Conservation (phyloP, 2,888 invertebrate genomes). For the Hyppa rectilinea region DNA sequence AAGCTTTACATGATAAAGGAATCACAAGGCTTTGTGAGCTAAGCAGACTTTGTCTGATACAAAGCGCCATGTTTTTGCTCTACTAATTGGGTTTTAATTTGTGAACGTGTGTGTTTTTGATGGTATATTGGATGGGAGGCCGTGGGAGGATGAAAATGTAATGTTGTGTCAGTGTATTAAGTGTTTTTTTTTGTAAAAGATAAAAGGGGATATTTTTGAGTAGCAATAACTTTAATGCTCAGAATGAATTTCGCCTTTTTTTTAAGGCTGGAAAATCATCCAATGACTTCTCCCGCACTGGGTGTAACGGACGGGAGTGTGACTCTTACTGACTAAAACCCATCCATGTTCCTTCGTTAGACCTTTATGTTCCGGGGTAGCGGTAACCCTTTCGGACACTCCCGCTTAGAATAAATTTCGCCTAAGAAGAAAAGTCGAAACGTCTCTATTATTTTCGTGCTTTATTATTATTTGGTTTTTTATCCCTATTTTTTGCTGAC, state of each 20-base stretch:
- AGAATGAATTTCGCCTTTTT: too few relatives aligned
- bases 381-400: too few relatives aligned
- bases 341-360: too few relatives aligned
- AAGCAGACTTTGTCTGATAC: slow-evolving; percentile 54
- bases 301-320: too few relatives aligned
- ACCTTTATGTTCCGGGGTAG: too few relatives aligned
- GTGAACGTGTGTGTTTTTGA: slow-evolving; percentile 49
- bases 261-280: too few relatives aligned
- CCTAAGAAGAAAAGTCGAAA: too few relatives aligned
- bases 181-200: neutral
- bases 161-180: neutral
- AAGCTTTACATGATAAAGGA: slow-evolving; percentile 66
- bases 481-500: neutral
- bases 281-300: too few relatives aligned
- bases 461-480: neutral
- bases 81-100: slow-evolving; percentile 63
- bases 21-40: slow-evolving; percentile 55
- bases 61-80: slow-evolving; percentile 60
- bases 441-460: neutral
- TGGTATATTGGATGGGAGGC: slow-evolving; percentile 4
- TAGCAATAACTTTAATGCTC: too few relatives aligned
- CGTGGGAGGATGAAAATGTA: neutral
- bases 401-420: too few relatives aligned
- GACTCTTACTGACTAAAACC: too few relatives aligned
- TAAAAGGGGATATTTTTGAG: neutral